Conservation (phyloP, 2,888 invertebrate species). For the Zootermopsis nevadensis region DNA sequence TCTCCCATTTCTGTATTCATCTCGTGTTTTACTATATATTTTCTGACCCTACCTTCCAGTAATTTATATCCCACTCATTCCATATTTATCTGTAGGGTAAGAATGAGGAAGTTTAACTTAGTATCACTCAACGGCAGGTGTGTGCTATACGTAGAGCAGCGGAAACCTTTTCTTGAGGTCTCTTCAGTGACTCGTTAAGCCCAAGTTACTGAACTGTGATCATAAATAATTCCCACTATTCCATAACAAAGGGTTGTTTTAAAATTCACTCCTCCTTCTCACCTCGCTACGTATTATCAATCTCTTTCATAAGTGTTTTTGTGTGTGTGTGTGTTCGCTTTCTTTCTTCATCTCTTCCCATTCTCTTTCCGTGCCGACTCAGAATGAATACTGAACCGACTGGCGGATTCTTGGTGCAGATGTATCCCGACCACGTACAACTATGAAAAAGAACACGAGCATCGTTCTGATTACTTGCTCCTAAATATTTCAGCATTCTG, state of each 20-base stretch:
- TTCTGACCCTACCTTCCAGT: neutral
- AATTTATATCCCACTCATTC: neutral
- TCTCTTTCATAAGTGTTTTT: neutral
- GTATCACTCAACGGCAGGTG: neutral
- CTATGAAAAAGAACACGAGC: neutral
- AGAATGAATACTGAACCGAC: neutral
- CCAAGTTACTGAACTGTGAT: neutral
- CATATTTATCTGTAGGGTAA: neutral
- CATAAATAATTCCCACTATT: neutral
- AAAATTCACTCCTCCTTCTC: neutral
- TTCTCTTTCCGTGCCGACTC: neutral
- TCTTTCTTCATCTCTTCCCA: neutral
- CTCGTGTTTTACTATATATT: too few relatives aligned
- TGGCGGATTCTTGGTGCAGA: neutral
- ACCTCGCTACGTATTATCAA: neutral
- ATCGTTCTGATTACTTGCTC: neutral
- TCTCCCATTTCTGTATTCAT: too few relatives aligned
- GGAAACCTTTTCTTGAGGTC: neutral
- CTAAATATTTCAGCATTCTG: neutral
- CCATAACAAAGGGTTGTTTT: slow-evolving; percentile 11
- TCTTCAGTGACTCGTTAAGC: neutral
- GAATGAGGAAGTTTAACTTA: neutral
- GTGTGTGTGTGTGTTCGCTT: neutral
- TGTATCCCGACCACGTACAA: neutral
- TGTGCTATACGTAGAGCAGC: neutral